A percentile compares a stretch with the other conserved stretches of the same genome.
These are phyloP conservation scores for Polypterus senegalus DNA, from an alignment of 2,113 vertebrate species.

Conservation along the genomic window DNA sequence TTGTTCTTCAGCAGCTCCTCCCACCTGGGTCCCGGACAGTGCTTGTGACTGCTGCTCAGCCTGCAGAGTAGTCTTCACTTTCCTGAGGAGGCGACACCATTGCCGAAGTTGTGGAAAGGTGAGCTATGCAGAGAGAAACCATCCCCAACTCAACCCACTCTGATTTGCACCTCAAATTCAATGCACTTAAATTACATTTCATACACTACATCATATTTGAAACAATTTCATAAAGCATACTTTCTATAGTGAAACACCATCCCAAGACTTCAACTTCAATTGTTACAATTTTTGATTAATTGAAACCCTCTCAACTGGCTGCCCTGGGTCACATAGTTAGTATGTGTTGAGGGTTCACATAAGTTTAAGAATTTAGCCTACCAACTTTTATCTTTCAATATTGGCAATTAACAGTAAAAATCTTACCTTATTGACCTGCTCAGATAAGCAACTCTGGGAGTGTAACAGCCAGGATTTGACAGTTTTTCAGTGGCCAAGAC, in stretches of 20 bases:
- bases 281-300: too few relatives aligned
- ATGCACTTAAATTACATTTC: not conserved
- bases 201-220: not conserved
- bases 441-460: too few relatives aligned
- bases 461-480: too few relatives aligned
- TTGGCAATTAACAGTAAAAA: too few relatives aligned
- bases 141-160: not conserved
- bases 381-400: too few relatives aligned
- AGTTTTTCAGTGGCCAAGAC: too few relatives aligned
- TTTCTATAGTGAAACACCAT: not conserved
- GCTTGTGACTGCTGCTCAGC: slow-evolving; percentile 28
- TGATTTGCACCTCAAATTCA: not conserved
- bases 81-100: slow-evolving; percentile 47
- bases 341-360: too few relatives aligned
- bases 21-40: slow-evolving; percentile 41
- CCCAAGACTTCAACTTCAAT: not conserved
- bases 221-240: not conserved
- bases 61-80: slow-evolving; percentile 37
- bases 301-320: not conserved
- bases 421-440: too few relatives aligned
- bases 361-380: too few relatives aligned
- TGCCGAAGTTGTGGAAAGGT: slow-evolving; percentile 55
- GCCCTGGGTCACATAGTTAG: too few relatives aligned
- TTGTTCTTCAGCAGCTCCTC: slow-evolving; percentile 14
- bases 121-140: not conserved